Base-by-base conservation (phyloP, 2,888 invertebrate genomes). In the Amorpha juglandis region DNA sequence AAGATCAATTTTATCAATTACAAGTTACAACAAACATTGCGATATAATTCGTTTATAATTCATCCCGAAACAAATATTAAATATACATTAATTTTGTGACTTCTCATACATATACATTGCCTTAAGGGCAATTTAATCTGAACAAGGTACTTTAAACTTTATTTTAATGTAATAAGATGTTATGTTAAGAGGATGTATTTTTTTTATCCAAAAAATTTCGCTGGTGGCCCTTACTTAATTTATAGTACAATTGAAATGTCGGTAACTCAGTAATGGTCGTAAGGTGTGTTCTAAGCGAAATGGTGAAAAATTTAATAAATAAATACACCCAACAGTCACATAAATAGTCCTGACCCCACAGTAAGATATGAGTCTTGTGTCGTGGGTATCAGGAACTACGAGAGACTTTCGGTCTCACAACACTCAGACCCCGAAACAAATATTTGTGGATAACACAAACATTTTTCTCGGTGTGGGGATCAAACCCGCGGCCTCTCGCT, bases 41-140 rank as follows among this genome's bases (percentile, higher is more conserved):
- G 71, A 72, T 73, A 76, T 84, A 87, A 87, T 87, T 82, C 79
- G 83, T 75, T 83, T 87, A 83, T 86, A 87, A 87, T 87, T 85
- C 80, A 76, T 73, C 73, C 71, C 71, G 66, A 72, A 72, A 65
- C 71, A 82, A 85, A 86, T n/a, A n/a, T 86, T 86, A 87, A 84
- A 82, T 79, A 83, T 80, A 77, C 87, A 85, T 87, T 84, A 85
- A 83, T 87, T 86, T 82, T 58, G 58, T 19, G 35, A n/a, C 12
- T 58, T 55, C 42, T 55, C 55, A 55, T 55, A 55, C 38, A 58
- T 42, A 42, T 42, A 58, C 42, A n/a, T 42, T 19, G 58, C 58
- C 58, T 58, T 16, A 42, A 42, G 38, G 42, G 19, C 14, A 11
- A 19, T 6, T 11, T 12, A 19, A 12, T 11, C 0, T 11, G 35